A percentile compares a stretch with the other conserved stretches of the same genome.
phyloP scores from a whole-genome alignment of 2,888 invertebrate species.

The Acanthosepion pharaonis region DNA sequence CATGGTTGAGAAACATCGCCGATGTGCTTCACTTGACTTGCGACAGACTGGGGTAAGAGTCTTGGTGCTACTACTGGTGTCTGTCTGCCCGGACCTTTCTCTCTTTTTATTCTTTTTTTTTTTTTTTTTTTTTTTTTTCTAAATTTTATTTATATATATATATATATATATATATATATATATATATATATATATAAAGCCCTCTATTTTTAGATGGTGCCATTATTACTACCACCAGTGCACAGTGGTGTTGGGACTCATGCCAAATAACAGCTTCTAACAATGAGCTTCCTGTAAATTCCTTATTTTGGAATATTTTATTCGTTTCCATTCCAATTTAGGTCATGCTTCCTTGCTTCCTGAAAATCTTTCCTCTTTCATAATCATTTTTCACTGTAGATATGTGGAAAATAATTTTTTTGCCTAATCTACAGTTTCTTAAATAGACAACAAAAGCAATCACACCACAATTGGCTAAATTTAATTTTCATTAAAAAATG shows the following conservation, averaged over 20 bases:
- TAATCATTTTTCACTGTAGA: neutral
- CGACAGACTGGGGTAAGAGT: slow-evolving; percentile 44
- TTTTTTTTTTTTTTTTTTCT: neutral
- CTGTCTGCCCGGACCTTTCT: neutral
- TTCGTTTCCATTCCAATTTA: neutral
- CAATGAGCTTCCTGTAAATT: neutral
- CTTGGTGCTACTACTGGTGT: neutral
- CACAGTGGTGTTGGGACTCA: neutral
- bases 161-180: too few relatives aligned
- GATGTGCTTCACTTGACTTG: slow-evolving; percentile 45
- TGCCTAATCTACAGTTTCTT: neutral
- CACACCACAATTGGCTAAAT: too few relatives aligned
- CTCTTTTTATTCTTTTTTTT: neutral
- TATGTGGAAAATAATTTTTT: neutral
- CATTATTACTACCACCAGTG: neutral
- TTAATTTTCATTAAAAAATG: too few relatives aligned
- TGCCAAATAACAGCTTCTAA: slow-evolving; percentile 33
- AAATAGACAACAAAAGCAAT: neutral
- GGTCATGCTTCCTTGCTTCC: neutral
- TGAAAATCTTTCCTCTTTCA: neutral
- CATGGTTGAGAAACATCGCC: slow-evolving; percentile 46
- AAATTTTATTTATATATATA: too few relatives aligned
- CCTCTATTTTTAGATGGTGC: neutral
- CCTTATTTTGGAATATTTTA: neutral
- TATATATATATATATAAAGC: neutral